phyloP scores from a whole-genome alignment of 1,140 invertebrate genomes.

The Heliconius hermathena region DNA sequence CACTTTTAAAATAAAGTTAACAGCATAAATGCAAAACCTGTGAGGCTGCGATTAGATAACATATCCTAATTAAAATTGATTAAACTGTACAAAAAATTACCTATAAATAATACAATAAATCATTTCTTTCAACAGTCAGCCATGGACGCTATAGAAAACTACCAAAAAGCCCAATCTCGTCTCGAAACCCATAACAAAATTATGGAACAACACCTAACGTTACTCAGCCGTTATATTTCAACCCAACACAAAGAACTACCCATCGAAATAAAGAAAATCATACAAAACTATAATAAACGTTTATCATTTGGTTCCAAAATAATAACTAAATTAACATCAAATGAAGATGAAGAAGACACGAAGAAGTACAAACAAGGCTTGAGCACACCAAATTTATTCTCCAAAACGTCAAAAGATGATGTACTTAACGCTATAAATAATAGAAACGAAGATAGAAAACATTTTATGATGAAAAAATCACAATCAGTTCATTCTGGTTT shows the following conservation, averaged over 20 bases:
- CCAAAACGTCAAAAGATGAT: slow-evolving; percentile 67
- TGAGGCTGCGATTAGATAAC: not conserved
- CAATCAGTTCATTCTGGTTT: slow-evolving; percentile 77
- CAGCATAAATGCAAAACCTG: not conserved
- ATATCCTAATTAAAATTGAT: not conserved
- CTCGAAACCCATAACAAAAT: slow-evolving; percentile 69
- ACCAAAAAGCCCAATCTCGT: slow-evolving; percentile 67
- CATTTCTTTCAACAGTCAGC: slow-evolving; percentile 61
- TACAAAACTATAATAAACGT: slow-evolving; percentile 71
- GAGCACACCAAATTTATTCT: slow-evolving; percentile 75
- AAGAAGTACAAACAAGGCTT: slow-evolving; percentile 70
- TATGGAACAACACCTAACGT: slow-evolving; percentile 72
- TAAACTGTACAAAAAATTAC: not conserved
- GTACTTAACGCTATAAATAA: slow-evolving; percentile 53
- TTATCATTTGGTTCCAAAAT: slow-evolving; percentile 74
- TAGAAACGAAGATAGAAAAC: slow-evolving; percentile 58
- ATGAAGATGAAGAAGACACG: slow-evolving; percentile 61
- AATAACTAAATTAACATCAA: slow-evolving; percentile 62
- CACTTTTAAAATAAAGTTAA: too few species aligned
- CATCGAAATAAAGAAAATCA: slow-evolving; percentile 69
- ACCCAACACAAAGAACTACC: slow-evolving; percentile 70
- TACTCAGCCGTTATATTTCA: slow-evolving; percentile 69
- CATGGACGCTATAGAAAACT: slow-evolving; percentile 72
- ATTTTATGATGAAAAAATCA: slow-evolving; percentile 78
- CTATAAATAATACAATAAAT: not conserved